These are phyloP conservation scores for Solen grandis DNA, from an alignment of 1,140 invertebrate genomes.

Conservation along the genomic window DNA sequence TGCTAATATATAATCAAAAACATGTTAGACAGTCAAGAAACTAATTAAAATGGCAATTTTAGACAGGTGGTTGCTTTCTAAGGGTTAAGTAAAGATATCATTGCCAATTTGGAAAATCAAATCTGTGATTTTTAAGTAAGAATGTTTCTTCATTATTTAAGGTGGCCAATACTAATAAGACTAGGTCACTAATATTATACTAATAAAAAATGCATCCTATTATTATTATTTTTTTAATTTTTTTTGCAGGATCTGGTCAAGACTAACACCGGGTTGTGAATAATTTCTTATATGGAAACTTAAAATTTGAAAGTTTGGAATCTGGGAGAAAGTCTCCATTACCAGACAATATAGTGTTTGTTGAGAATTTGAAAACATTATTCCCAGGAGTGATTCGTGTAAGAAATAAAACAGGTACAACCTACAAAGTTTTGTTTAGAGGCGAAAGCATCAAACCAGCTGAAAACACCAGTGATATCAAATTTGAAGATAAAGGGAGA, in stretches of 20 bases:
- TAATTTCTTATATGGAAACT: conserved; percentile 7
- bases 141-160: too few species aligned
- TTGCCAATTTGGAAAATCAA: too few species aligned
- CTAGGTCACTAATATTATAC: too few species aligned
- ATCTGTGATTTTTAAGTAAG: too few species aligned
- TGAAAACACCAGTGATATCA: not conserved
- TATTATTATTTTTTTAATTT: too few species aligned
- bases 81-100: too few species aligned
- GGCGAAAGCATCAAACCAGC: not conserved
- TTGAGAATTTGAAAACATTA: conserved; percentile 10
- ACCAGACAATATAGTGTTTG: conserved; percentile 6
- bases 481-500: conserved; percentile 2
- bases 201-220: too few species aligned
- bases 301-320: conserved; percentile 8
- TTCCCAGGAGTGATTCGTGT: not conserved
- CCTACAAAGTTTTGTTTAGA: conserved; percentile 8
- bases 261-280: not conserved
- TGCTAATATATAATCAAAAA: too few species aligned
- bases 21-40: too few species aligned
- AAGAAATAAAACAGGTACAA: conserved; percentile 7
- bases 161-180: too few species aligned
- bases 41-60: too few species aligned
- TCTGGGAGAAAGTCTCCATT: conserved; percentile 1
- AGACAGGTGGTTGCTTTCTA: too few species aligned
- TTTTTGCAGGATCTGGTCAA: conserved; percentile 22